Evolutionary conservation across 1,140 invertebrate genomes (phyloP), one percentile per base, ranked within the genome.

Genomic region (Vanessa tameamea): DNA sequence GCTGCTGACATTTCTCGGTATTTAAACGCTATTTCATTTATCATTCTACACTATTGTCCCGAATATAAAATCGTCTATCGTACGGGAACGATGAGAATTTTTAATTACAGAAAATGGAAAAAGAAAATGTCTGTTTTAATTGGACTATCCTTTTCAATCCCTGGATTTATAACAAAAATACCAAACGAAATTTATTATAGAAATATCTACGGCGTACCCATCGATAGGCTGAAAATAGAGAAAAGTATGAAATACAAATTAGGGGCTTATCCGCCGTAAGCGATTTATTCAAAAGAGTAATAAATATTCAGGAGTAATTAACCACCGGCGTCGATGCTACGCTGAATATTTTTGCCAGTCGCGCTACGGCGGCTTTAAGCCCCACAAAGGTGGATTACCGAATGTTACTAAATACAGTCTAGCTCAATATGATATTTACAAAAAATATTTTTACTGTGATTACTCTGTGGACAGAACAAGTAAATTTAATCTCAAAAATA

Each of bases 231-330:
- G 47, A 67, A 53, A 55, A 37, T 67, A 53, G 65, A 57, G 16
- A 68, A 68, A 13, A 57, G n/a, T 6, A 68, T 12, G 26, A 55
- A 43, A 87, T 82, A 79, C 81, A 84, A 88, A 86, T 86, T 87
- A 86, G 82, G 84, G 82, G 85, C 80, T 86, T 87, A 86, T 83
- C 77, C 82, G 79, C 84, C 80, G 79, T 81, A 72, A 77, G 85
- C 87, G 84, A 88, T 89, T 88, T 91, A 89, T 89, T 89, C 87
- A 89, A 91, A 91, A 83, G 89, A 89, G 85, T 85, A 87, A 89
- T 91, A 91, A 91, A 91, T 91, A 91, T 91, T 88, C 87, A 91
- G 85, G 81, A 91, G 87, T 89, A 89, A 90, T 91, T 88, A 91
- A 91, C 87, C 85, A 78, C 76, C 78, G 80, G 23, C 61, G 79